Evolutionary conservation across 2,113 vertebrate genomes (phyloP).

Genomic region (Cyprichromis sp.): DNA sequence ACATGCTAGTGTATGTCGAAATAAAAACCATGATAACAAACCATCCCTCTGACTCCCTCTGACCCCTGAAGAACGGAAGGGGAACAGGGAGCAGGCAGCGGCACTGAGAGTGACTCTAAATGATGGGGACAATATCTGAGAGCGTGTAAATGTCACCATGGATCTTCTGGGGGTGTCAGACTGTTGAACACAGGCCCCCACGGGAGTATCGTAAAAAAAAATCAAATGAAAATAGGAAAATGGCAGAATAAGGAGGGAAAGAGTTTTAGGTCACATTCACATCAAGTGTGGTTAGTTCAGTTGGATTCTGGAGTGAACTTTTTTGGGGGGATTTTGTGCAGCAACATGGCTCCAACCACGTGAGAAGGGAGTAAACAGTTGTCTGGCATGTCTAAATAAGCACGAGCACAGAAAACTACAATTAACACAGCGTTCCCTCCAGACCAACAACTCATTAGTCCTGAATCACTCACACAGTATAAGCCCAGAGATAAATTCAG

Average conservation of each 20-base stretch:
- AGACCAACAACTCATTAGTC: conserved; percentile 30
- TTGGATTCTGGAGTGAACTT: neutral
- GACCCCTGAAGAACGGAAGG: conserved; percentile 11
- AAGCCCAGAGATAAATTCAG: conserved; percentile 34
- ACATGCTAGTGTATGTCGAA: neutral
- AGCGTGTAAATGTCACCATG: conserved; percentile 40
- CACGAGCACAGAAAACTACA: neutral
- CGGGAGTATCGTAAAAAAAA: neutral
- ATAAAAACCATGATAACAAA: neutral
- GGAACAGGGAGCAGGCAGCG: conserved; percentile 21
- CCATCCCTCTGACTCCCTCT: neutral
- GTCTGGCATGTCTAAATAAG: neutral
- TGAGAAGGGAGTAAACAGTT: neutral
- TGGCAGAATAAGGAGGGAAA: neutral
- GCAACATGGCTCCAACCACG: neutral
- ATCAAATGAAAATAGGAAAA: neutral
- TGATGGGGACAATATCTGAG: conserved; percentile 14
- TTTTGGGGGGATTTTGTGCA: neutral
- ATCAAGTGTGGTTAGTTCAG: neutral
- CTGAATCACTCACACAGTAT: conserved; percentile 22
- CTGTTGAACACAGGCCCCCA: conserved; percentile 13
- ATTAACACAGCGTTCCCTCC: neutral
- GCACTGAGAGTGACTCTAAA: conserved; percentile 16
- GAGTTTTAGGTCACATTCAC: neutral
- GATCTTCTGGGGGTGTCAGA: conserved; percentile 51